Percentiles rank a stretch among this genome's conserved stretches.
Evolutionary conservation across 2,797 vertebrate genomes (phyloP).

Genomic region (Crax fasciolata): DNA sequence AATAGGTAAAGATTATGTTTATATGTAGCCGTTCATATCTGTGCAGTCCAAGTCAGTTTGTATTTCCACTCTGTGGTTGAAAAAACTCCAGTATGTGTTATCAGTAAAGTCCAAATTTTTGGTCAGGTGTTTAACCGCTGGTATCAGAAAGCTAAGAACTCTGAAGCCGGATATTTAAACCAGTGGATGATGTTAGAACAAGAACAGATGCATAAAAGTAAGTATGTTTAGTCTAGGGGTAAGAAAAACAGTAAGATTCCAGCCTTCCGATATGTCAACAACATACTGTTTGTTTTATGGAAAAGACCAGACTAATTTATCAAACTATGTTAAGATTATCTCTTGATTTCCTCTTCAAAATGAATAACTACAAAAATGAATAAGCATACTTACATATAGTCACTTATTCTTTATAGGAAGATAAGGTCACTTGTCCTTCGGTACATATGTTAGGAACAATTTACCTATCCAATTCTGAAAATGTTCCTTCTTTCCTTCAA

Average conservation of each 20-base stretch:
- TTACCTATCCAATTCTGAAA: background rate
- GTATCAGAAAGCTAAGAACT: background rate
- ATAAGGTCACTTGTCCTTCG: background rate
- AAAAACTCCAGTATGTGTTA: background rate
- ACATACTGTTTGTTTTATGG: background rate
- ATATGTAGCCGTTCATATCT: background rate
- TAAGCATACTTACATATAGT: background rate
- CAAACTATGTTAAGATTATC: background rate
- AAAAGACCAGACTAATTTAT: background rate
- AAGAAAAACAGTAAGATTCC: background rate
- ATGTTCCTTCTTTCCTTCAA: background rate
- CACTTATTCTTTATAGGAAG: background rate
- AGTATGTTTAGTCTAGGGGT: background rate
- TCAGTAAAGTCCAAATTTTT: background rate
- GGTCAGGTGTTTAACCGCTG: background rate
- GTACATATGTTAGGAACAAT: background rate
- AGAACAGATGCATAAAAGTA: background rate
- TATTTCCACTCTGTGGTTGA: background rate
- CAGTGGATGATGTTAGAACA: background rate
- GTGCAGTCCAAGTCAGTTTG: background rate
- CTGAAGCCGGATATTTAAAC: background rate
- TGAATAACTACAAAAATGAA: background rate
- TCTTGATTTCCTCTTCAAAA: background rate
- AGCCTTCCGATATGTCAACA: background rate
- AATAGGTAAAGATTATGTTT: background rate